Evolutionary conservation across 1,140 invertebrate species (phyloP), one percentile per base, ranked within the genome.

Genomic region (Ooceraea biroi): DNA sequence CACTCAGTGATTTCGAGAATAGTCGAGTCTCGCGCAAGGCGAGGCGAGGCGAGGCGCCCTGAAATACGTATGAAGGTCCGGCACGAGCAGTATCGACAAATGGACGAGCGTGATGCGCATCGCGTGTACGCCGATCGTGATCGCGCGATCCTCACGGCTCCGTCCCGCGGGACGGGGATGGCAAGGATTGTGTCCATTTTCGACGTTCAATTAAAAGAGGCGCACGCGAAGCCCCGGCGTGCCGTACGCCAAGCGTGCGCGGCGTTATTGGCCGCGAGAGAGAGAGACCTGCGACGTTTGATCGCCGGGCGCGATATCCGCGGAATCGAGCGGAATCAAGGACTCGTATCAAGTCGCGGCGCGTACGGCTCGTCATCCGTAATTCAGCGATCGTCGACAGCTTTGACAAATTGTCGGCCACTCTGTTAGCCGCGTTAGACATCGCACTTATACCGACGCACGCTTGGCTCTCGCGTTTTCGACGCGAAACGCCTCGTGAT

Each of bases 111-210:
- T 86, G 72, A 73, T 76, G 55, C 68, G 85, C 78, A 83, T 87
- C 85, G 86, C 78, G 77, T 87, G 85, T 83, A 58, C 76, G 57
- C 82, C 27, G 57, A 63, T 73, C 76, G 84, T 55, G 77, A 87
- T 77, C 85, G 68, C 85, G 68, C 66, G 66, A 36, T 36, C 50
- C 69, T 77, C 82, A 30, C 48, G 50, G 36, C 36, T 19, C 41
- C n/a, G n/a, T 77, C 55, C 76, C 58, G 57, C 76, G 80, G 48
- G 83, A 48, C 58, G 22, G 55, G 17, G 22, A 55, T 30, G 52
- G 36, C 36, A 78, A 84, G 60, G 69, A 73, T 60, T 46, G 71
- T 58, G 41, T 72, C 19, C 57, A 77, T 65, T 87, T 65, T 87
- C 58, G 41, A 52, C 57, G 25, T 58, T 86, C 52, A 86, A 72